Evolutionary conservation across 2,797 vertebrate species (phyloP).

Genomic region (Rhinophrynus dorsalis): DNA sequence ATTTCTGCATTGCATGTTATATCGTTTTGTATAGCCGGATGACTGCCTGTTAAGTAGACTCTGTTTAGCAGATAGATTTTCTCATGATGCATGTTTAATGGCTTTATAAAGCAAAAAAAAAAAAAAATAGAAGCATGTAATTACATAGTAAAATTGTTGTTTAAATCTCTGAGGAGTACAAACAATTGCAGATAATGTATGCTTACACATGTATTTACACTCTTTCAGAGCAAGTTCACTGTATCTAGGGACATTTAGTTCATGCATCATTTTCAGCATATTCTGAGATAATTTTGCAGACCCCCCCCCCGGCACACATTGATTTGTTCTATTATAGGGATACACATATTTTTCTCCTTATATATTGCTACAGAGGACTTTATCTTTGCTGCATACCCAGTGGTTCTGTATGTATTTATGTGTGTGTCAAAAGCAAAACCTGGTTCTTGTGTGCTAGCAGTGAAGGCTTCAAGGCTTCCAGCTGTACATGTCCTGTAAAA

Average conservation of each 20-base stretch:
- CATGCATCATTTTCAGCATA: conserved; percentile 44
- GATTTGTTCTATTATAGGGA: conserved; percentile 1
- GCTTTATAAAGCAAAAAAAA: too few relatives aligned
- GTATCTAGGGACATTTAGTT: conserved; percentile 37
- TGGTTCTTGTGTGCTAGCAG: too few relatives aligned
- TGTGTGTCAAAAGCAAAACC: too few relatives aligned
- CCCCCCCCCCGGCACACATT: too few relatives aligned
- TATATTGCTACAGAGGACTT: too few relatives aligned
- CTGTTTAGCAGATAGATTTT: conserved; percentile 2
- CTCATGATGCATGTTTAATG: conserved; percentile 35
- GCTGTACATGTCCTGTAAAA: too few relatives aligned
- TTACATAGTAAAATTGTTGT: conserved; percentile 43
- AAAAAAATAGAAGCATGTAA: conserved; percentile 30
- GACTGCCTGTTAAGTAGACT: conserved; percentile 15
- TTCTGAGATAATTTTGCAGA: conserved; percentile 39
- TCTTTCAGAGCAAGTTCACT: conserved; percentile 24
- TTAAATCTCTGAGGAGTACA: conserved; percentile 40
- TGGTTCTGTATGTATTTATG: too few relatives aligned
- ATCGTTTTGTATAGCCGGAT: too few relatives aligned
- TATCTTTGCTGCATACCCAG: too few relatives aligned
- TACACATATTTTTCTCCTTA: conserved; percentile 6
- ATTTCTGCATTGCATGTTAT: too few relatives aligned
- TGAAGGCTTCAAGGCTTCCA: too few relatives aligned
- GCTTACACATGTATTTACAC: conserved; percentile 47
- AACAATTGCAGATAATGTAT: conserved; percentile 46